Evolutionary conservation across 2,888 invertebrate genomes (phyloP).

Genomic region (Chamaedrilus cognettii): DNA sequence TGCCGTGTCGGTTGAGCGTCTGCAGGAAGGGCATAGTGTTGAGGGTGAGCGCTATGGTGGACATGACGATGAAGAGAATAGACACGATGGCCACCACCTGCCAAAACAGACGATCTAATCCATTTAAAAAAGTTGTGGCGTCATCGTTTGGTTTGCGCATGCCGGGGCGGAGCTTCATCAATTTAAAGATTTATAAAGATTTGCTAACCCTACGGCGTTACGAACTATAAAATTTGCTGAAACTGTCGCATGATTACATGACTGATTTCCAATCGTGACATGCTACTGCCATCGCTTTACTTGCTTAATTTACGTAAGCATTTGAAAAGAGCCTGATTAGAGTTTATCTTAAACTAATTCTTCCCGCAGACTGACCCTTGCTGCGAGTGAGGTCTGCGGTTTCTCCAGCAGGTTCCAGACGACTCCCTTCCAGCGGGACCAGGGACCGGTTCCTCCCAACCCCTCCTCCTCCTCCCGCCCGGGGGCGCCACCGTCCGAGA

Average conservation of each 20-base stretch:
- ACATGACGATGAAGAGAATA: slow-evolving; percentile 99
- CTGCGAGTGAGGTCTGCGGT: slow-evolving; percentile 94
- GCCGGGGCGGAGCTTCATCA: neutral
- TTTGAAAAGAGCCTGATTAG: no score
- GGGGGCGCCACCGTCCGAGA: no score
- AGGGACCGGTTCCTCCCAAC: slow-evolving; percentile 78
- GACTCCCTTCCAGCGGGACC: slow-evolving; percentile 94
- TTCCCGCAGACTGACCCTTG: slow-evolving; percentile 81
- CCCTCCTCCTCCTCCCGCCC: slow-evolving; percentile 74
- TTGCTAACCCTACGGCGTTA: no score
- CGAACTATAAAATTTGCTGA: no score
- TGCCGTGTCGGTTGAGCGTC: slow-evolving; percentile 76
- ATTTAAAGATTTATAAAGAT: no score
- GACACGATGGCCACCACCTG: slow-evolving; percentile 89
- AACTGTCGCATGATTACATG: no score
- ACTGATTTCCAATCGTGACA: no score
- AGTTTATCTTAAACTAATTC: no score
- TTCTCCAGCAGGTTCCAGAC: slow-evolving; percentile 98
- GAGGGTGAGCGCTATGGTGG: slow-evolving; percentile 98
- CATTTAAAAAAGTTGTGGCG: neutral
- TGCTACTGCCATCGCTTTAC: no score
- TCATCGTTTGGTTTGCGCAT: neutral
- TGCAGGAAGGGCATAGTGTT: slow-evolving; percentile 98
- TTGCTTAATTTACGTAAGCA: no score
- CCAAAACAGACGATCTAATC: slow-evolving; percentile 29